phyloP scores from a whole-genome alignment of 2,113 vertebrate genomes.

The Poecilia latipinna region DNA sequence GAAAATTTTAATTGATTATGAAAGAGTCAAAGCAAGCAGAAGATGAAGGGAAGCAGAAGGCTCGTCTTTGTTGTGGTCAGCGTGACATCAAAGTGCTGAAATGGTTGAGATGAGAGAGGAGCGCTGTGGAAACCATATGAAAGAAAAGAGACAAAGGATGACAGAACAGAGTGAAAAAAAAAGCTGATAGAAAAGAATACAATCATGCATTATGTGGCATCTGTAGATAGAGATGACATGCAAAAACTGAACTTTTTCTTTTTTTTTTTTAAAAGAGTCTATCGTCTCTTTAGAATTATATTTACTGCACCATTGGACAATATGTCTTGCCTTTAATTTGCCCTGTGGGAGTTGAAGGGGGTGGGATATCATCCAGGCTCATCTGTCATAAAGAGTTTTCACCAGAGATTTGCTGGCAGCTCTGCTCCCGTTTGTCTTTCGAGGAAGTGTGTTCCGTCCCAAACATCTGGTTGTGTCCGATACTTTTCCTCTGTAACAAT shows the following conservation, averaged over 20 bases:
- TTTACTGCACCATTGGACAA: too few species aligned
- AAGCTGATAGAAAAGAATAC: constrained; percentile 29
- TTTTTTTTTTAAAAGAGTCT: not conserved
- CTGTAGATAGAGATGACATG: constrained; percentile 1
- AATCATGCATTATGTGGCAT: constrained; percentile 39
- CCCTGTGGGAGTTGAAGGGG: not conserved
- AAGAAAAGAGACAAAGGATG: constrained; percentile 53
- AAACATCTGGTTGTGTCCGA: constrained; percentile 37
- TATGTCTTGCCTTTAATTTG: constrained; percentile 2
- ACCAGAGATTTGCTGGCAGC: not conserved
- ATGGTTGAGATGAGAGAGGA: constrained; percentile 61
- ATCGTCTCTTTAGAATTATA: not conserved
- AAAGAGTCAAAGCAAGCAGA: constrained; percentile 7
- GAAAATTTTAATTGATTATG: constrained; percentile 6
- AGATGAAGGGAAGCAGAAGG: constrained; percentile 21
- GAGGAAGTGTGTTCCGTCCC: constrained; percentile 12
- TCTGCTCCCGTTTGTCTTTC: constrained; percentile 25
- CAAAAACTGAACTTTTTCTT: constrained; percentile 1
- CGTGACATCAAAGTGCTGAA: constrained; percentile 61
- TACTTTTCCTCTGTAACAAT: constrained; percentile 32
- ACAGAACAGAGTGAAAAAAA: constrained; percentile 19
- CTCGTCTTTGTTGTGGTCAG: constrained; percentile 53
- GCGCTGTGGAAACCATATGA: constrained; percentile 66
- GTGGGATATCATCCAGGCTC: not conserved
- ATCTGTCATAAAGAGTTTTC: not conserved